Evolutionary conservation across 2,113 vertebrate genomes (phyloP).

Genomic region (Galemys pyrenaicus): DNA sequence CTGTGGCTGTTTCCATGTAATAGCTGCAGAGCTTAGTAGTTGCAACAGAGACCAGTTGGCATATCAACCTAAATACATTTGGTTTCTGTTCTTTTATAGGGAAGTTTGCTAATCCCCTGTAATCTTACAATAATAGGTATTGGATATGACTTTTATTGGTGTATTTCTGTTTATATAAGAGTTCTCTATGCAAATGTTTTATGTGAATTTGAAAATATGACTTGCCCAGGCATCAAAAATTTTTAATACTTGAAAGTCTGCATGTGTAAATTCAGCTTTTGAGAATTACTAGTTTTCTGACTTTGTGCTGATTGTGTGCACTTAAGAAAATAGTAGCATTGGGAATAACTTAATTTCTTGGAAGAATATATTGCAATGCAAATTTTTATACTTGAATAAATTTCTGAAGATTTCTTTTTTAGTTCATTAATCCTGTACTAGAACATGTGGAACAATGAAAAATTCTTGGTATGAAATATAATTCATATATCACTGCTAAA

Average conservation of each 20-base stretch:
- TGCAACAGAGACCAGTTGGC: not conserved
- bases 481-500: fast-evolving
- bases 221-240: not conserved
- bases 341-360: conserved; percentile 23
- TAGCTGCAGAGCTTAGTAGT: not conserved
- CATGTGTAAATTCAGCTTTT: not conserved
- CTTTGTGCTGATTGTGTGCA: conserved; percentile 32
- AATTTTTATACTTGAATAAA: not conserved
- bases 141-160: not conserved
- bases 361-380: not conserved
- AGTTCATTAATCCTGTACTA: not conserved
- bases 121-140: not conserved
- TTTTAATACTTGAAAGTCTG: not conserved
- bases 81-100: not conserved
- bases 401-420: not conserved
- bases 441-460: not conserved
- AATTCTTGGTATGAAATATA: not conserved
- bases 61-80: not conserved
- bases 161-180: not conserved
- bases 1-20: not conserved
- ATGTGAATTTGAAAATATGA: conserved; percentile 4
- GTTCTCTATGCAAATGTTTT: not conserved
- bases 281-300: not conserved
- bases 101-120: not conserved
- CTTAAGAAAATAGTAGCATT: not conserved